These are phyloP conservation scores for Sarcophilus harrisii DNA, from an alignment of 2,797 vertebrate species.

Conservation along the genomic window DNA sequence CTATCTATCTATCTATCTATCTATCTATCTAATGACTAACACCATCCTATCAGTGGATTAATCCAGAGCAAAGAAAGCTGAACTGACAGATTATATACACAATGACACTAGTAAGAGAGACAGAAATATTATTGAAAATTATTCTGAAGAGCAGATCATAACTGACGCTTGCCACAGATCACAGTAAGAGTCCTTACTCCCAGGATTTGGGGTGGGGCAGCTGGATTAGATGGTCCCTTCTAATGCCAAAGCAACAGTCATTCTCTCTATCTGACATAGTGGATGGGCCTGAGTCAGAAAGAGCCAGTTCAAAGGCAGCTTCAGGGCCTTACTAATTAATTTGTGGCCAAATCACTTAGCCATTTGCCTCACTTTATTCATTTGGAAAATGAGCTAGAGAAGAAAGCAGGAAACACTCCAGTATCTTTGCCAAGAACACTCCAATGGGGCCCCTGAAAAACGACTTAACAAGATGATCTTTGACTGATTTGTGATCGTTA, in stretches of 20 bases:
- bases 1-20: too few species aligned
- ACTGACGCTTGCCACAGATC: neutral
- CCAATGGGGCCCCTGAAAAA: neutral
- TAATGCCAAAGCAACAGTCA: neutral
- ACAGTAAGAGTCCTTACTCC: too few species aligned
- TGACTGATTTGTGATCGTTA: neutral
- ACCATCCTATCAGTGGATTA: neutral
- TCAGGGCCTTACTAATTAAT: neutral
- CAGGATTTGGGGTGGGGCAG: neutral
- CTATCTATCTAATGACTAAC: too few species aligned
- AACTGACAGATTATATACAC: neutral
- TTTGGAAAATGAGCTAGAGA: neutral
- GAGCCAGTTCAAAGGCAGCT: neutral
- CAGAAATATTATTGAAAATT: neutral
- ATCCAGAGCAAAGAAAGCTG: neutral
- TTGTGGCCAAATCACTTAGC: neutral
- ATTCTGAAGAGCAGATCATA: neutral
- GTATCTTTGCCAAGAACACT: neutral
- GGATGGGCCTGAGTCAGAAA: neutral
- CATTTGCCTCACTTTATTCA: neutral
- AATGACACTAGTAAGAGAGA: neutral
- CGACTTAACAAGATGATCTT: neutral
- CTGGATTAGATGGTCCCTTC: neutral
- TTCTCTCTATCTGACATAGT: neutral
- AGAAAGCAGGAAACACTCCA: neutral